Percentiles rank a stretch among this genome's conserved stretches.
These are phyloP conservation scores for Cebus imitator DNA, from an alignment of 2,113 vertebrate genomes.

Conservation along the genomic window DNA sequence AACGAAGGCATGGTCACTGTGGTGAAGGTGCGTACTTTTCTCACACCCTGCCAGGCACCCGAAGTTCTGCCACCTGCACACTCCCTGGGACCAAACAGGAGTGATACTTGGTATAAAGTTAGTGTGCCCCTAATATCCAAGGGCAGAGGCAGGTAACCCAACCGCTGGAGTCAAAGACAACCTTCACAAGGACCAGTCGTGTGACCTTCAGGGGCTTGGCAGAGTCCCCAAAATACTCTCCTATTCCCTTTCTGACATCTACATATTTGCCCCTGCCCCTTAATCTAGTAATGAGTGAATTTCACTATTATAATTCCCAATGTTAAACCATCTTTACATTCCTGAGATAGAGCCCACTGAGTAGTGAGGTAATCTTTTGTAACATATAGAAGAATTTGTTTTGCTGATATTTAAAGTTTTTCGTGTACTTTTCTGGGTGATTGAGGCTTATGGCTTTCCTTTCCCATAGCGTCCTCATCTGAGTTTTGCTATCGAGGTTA, in stretches of 20 bases:
- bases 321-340: accelerated
- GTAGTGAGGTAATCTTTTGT: too few relatives aligned
- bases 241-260: too few relatives aligned
- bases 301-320: accelerated
- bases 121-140: accelerated
- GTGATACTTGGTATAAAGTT: accelerated
- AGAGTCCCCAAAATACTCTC: too few relatives aligned
- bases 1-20: conserved; percentile 97
- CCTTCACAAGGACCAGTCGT: not conserved
- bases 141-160: not conserved
- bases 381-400: accelerated
- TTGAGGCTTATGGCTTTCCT: not conserved
- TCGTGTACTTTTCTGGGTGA: accelerated
- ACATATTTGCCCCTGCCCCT: accelerated
- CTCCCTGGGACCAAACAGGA: accelerated
- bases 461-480: accelerated
- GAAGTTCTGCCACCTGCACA: accelerated
- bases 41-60: accelerated
- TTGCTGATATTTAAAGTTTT: not conserved
- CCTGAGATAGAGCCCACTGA: accelerated
- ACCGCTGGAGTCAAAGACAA: not conserved
- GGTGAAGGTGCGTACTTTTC: conserved; percentile 89
- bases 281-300: accelerated
- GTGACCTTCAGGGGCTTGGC: not conserved
- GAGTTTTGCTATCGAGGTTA: not conserved